A percentile compares a stretch with the other conserved stretches of the same genome.
Evolutionary conservation across 2,113 vertebrate species (phyloP).

Genomic region (Notechis scutatus): DNA sequence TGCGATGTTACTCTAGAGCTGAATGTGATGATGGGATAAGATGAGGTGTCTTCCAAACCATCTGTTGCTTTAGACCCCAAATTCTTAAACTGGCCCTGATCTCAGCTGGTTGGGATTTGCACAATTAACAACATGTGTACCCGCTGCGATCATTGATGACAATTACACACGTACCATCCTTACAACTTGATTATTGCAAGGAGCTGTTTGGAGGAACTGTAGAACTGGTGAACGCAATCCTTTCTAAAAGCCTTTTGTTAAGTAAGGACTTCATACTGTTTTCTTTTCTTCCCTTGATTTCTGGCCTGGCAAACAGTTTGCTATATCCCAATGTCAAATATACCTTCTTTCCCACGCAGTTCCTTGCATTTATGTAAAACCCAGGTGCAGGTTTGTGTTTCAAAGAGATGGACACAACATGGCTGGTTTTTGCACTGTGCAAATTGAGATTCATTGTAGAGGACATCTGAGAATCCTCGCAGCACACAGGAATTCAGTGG

Average conservation of each 20-base stretch:
- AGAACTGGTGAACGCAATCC: neutral
- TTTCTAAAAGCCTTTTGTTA: neutral
- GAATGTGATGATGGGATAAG: neutral
- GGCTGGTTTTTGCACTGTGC: neutral
- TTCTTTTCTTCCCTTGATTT: neutral
- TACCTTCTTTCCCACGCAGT: neutral
- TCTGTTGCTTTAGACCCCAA: neutral
- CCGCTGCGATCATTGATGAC: neutral
- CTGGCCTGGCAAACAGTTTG: neutral
- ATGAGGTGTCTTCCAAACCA: neutral
- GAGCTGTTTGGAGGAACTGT: neutral
- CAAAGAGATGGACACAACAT: neutral
- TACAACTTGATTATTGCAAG: neutral
- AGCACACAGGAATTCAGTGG: neutral
- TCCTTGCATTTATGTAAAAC: neutral
- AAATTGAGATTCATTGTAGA: neutral
- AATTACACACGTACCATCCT: neutral
- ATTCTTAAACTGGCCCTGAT: neutral
- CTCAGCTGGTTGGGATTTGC: neutral
- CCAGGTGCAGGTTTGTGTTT: neutral
- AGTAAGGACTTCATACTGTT: neutral
- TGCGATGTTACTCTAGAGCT: neutral
- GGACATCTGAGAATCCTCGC: neutral
- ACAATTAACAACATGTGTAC: neutral
- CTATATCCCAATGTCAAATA: neutral